phyloP scores from a whole-genome alignment of 2,888 invertebrate species.

The Hedychridium roseum region DNA sequence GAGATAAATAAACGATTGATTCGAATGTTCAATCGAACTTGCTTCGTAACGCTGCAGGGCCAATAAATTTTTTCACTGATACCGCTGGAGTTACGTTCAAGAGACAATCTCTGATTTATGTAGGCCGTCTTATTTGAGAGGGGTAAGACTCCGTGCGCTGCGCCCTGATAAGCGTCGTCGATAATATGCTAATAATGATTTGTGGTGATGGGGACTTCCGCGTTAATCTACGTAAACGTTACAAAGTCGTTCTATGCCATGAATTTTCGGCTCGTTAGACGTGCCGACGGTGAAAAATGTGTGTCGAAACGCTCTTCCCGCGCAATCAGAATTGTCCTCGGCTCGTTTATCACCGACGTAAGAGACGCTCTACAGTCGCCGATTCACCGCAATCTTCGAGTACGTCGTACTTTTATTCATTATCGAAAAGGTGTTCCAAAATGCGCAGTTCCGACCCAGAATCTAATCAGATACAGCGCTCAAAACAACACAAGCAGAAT shows the following conservation, averaged over 20 bases:
- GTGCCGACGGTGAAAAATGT: slow-evolving; percentile 15
- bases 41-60: too few species aligned
- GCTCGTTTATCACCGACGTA: slow-evolving; percentile 23
- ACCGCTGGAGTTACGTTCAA: too few species aligned
- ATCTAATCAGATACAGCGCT: too few species aligned
- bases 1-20: too few species aligned
- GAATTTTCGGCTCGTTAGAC: slow-evolving; percentile 20
- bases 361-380: too few species aligned
- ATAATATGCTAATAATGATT: slow-evolving; percentile 61
- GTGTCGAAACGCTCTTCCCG: slow-evolving; percentile 4
- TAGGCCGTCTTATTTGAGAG: slow-evolving; percentile 42
- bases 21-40: too few species aligned
- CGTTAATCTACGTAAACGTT: slow-evolving; percentile 44
- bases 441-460: too few species aligned
- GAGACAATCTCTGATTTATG: slow-evolving; percentile 53
- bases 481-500: too few species aligned
- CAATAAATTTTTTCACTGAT: too few species aligned
- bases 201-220: slow-evolving; percentile 47
- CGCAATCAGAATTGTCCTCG: slow-evolving; percentile 8
- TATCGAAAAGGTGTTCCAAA: too few species aligned
- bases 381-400: too few species aligned
- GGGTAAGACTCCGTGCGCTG: slow-evolving; percentile 26
- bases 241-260: slow-evolving; percentile 27
- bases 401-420: too few species aligned
- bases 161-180: slow-evolving; percentile 51